Percentiles rank a stretch among this genome's conserved stretches.
Evolutionary conservation across 1,140 invertebrate species (phyloP).

Genomic region (Maniola jurtina): DNA sequence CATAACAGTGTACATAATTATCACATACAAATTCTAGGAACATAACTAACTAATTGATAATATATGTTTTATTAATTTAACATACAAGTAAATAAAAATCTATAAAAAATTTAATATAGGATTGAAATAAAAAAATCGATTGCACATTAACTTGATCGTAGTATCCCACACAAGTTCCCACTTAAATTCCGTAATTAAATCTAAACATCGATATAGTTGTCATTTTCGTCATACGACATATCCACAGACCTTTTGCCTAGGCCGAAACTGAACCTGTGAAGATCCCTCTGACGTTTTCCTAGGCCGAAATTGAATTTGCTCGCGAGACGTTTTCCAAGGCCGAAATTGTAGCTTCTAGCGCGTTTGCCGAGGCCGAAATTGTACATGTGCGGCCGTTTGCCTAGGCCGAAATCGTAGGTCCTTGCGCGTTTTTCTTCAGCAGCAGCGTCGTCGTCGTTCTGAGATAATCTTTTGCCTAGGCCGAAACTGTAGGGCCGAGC

Average conservation of each 20-base stretch:
- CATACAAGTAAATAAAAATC: constrained; percentile 24
- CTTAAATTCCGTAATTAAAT: constrained; percentile 37
- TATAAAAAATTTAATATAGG: constrained; percentile 3
- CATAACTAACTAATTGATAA: constrained; percentile 34
- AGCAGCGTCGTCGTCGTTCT: constrained; percentile 49
- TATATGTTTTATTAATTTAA: constrained; percentile 50
- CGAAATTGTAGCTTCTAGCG: constrained; percentile 64
- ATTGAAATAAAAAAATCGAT: background rate
- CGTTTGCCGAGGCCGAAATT: constrained; percentile 70
- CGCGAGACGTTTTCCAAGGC: constrained; percentile 63
- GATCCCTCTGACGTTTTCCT: constrained; percentile 62
- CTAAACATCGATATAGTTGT: constrained; percentile 60
- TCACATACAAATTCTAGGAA: background rate
- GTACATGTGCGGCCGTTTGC: constrained; percentile 64
- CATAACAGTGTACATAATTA: no score
- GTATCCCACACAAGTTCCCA: constrained; percentile 45
- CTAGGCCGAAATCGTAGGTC: constrained; percentile 71
- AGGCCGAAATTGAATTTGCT: constrained; percentile 72
- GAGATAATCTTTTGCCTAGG: constrained; percentile 64
- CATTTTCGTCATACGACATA: constrained; percentile 44
- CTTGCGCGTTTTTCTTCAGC: constrained; percentile 65
- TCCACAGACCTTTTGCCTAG: constrained; percentile 64
- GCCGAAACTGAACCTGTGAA: constrained; percentile 70
- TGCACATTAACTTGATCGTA: constrained; percentile 15
- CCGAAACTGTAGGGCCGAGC: constrained; percentile 75